phyloP scores from a whole-genome alignment of 2,113 vertebrate species.

The Glaucidium brasilianum region DNA sequence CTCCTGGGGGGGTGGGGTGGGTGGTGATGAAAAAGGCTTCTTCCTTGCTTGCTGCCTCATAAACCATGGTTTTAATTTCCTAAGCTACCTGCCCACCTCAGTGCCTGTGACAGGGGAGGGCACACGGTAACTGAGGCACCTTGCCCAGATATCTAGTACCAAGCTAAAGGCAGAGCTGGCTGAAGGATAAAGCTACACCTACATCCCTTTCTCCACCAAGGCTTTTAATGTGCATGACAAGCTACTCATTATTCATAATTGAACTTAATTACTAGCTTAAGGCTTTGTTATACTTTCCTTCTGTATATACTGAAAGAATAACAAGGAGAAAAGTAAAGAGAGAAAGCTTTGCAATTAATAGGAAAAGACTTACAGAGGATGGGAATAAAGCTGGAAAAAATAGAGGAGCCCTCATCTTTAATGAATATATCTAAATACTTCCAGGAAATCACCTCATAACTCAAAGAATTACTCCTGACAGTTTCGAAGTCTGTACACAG shows the following conservation, averaged over 20 bases:
- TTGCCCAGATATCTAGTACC: not conserved
- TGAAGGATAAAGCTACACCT: not conserved
- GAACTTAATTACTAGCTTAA: slow-evolving; percentile 22
- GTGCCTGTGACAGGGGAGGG: not conserved
- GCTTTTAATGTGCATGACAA: not conserved
- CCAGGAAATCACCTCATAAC: not conserved
- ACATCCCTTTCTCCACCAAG: not conserved
- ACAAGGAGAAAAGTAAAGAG: not conserved
- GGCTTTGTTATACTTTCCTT: not conserved
- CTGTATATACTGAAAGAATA: not conserved
- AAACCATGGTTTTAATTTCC: not conserved
- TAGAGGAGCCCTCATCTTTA: not conserved
- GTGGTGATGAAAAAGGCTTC: not conserved
- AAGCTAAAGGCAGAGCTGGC: not conserved
- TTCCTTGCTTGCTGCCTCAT: not conserved
- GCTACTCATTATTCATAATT: slow-evolving; percentile 12
- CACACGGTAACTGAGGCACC: not conserved
- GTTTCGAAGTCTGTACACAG: not conserved
- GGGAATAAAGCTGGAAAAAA: not conserved
- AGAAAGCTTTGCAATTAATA: not conserved
- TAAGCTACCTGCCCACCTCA: not conserved
- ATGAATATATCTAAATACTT: not conserved
- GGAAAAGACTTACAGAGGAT: not conserved
- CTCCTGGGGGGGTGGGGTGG: not conserved
- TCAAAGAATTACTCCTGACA: not conserved